Evolutionary conservation across 1,140 invertebrate genomes (phyloP).

Genomic region (Neodiprion lecontei): DNA sequence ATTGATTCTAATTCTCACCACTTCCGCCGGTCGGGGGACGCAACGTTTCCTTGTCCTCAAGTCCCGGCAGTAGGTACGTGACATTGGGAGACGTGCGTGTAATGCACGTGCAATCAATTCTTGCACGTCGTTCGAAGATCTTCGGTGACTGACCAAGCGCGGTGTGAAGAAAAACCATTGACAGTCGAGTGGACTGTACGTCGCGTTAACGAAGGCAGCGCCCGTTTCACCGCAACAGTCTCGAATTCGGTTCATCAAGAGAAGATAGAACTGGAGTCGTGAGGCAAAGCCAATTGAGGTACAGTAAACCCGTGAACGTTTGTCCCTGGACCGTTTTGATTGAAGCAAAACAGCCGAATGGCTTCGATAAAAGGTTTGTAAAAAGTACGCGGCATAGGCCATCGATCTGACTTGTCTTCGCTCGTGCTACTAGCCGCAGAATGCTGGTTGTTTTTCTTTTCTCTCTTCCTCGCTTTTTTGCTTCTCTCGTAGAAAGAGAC

Average conservation of each 20-base stretch:
- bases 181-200: neutral
- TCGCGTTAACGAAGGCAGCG: neutral
- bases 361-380: neutral
- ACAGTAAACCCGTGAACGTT: neutral
- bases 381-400: neutral
- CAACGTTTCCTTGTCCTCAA: neutral
- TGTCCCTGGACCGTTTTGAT: slow-evolving; percentile 1
- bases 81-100: neutral
- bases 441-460: no score
- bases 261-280: neutral
- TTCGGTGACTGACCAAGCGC: neutral
- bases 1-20: neutral
- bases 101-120: neutral
- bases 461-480: no score
- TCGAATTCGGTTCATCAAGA: neutral
- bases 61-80: no score
- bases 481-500: no score
- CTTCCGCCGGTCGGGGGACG: no score
- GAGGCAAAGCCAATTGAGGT: neutral
- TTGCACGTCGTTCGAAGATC: neutral
- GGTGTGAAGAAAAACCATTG: neutral
- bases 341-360: neutral
- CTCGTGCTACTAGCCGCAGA: neutral
- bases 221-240: neutral
- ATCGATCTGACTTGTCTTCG: neutral